These are phyloP conservation scores for Babyrousa celebensis DNA, from an alignment of 2,797 vertebrate genomes.

Conservation along the genomic window DNA sequence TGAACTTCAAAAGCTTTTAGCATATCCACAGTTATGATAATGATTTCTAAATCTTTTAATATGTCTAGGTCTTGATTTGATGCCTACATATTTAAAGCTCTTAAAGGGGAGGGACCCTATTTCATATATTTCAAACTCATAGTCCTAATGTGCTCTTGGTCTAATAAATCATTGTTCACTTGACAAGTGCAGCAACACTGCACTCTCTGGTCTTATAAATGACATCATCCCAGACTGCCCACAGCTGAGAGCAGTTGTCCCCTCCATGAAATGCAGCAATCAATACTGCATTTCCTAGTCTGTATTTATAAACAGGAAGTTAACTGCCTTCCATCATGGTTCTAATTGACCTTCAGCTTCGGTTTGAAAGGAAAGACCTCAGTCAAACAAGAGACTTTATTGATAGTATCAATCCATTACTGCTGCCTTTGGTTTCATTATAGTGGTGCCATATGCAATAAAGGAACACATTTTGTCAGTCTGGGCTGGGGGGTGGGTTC, in stretches of 20 bases:
- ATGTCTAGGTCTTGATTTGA: constrained; percentile 60
- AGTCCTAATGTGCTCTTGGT: constrained; percentile 3
- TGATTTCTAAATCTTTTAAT: constrained; percentile 38
- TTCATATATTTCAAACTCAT: constrained; percentile 55
- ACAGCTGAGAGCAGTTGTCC: background rate
- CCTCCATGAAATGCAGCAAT: constrained; percentile 59
- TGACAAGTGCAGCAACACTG: constrained; percentile 27
- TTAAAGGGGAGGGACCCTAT: constrained; percentile 18
- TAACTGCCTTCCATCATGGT: constrained; percentile 74
- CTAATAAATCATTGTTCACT: constrained; percentile 58
- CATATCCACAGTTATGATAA: constrained; percentile 29
- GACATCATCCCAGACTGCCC: constrained; percentile 29
- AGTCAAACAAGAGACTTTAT: constrained; percentile 53
- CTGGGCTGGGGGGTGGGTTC: background rate
- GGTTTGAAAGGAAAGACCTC: constrained; percentile 70
- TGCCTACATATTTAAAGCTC: constrained; percentile 13
- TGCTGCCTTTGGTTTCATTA: constrained; percentile 61
- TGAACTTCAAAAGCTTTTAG: constrained; percentile 28
- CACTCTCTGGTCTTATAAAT: constrained; percentile 63
- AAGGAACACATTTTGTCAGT: constrained; percentile 62
- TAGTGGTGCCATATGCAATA: constrained; percentile 42
- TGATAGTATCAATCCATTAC: constrained; percentile 73
- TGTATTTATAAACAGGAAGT: constrained; percentile 81
- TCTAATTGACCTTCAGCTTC: constrained; percentile 74
- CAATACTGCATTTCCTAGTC: constrained; percentile 67